Conservation (phyloP, 2,113 vertebrate species). For the Anser cygnoides region DNA sequence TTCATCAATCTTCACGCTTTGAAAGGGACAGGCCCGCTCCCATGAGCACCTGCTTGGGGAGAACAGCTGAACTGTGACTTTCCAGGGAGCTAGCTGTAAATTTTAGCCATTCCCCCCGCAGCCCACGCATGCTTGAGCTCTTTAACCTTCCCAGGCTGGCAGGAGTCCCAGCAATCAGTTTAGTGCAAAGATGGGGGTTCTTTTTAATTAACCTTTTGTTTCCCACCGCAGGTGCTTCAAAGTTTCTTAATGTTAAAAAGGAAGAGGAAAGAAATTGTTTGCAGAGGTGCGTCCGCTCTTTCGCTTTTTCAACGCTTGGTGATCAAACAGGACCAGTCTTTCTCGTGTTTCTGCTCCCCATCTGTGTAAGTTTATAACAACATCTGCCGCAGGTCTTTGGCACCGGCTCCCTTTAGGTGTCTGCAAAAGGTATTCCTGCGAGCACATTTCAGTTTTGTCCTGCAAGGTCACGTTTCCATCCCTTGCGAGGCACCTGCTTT, state of each 20-base stretch:
- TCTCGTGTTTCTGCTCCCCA: background rate
- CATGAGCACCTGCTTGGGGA: constrained; percentile 77
- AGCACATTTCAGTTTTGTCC: background rate
- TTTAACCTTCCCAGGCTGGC: constrained; percentile 76
- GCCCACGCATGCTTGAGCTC: constrained; percentile 65
- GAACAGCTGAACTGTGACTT: constrained; percentile 81
- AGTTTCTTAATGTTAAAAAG: constrained; percentile 42
- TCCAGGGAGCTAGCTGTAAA: constrained; percentile 72
- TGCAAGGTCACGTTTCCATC: background rate
- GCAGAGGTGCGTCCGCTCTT: background rate
- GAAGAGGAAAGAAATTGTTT: background rate
- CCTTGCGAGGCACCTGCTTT: background rate
- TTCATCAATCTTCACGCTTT: constrained; percentile 80
- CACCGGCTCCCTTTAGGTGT: background rate
- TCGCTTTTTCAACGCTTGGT: background rate
- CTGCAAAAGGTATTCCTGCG: background rate
- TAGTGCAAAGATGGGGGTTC: constrained; percentile 61
- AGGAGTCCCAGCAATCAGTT: constrained; percentile 68
- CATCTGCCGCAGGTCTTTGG: background rate
- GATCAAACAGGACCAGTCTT: constrained; percentile 20
- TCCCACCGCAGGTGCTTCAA: constrained; percentile 66
- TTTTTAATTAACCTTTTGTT: constrained; percentile 76
- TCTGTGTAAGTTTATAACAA: background rate
- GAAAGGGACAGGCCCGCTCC: constrained; percentile 73
- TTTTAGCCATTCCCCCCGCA: constrained; percentile 64